phyloP scores from a whole-genome alignment of 2,113 vertebrate species.

The Chionomys nivalis region DNA sequence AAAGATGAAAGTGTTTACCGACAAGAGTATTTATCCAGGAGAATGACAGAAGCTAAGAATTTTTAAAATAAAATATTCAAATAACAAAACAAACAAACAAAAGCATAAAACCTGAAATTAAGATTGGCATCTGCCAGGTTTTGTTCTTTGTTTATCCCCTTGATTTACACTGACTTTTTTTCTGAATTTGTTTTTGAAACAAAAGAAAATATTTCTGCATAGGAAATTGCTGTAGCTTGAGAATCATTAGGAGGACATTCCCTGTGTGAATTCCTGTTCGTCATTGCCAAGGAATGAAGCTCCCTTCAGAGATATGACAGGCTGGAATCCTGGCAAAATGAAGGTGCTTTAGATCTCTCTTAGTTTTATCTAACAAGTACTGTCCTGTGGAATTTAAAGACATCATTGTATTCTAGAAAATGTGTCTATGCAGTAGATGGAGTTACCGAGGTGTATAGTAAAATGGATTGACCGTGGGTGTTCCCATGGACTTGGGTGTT shows the following conservation, averaged over 20 bases:
- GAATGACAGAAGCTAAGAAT: neutral
- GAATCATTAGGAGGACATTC: neutral
- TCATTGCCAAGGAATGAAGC: neutral
- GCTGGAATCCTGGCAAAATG: neutral
- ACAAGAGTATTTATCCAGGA: neutral
- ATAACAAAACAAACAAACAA: neutral
- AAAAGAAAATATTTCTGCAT: neutral
- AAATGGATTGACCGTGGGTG: too few relatives aligned
- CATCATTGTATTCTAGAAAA: neutral
- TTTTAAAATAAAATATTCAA: neutral
- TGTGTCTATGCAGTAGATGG: neutral
- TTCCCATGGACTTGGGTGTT: neutral
- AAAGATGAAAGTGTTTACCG: neutral
- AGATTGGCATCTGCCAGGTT: neutral
- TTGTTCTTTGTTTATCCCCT: neutral
- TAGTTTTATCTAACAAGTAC: neutral
- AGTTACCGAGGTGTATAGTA: neutral
- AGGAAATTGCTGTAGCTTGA: constrained; percentile 8
- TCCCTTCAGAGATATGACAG: neutral
- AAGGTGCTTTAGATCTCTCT: neutral
- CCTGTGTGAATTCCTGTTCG: neutral
- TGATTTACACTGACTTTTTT: neutral
- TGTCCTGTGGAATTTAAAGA: neutral
- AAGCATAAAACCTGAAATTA: constrained; percentile 28
- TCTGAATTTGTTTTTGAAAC: neutral